Percentiles rank a stretch among this genome's conserved stretches.
Conservation (phyloP, 2,888 invertebrate species). For the Baccha elongata region DNA sequence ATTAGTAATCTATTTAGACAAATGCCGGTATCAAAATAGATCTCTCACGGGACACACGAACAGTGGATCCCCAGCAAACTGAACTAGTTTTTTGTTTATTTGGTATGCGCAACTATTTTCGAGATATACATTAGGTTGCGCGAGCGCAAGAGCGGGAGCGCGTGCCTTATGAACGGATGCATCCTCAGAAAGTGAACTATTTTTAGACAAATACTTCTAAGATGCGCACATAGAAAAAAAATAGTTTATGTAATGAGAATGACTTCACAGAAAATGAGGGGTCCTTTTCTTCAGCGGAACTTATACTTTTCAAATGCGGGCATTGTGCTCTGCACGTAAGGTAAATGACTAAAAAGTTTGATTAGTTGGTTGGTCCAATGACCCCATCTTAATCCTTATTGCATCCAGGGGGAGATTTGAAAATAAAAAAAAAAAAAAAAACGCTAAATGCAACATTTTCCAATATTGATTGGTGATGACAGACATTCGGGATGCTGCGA, state of each 20-base stretch:
- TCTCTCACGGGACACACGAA: constrained; percentile 58
- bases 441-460: constrained; percentile 29
- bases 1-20: constrained; percentile 68
- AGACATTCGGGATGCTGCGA: constrained; percentile 45
- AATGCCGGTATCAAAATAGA: constrained; percentile 70
- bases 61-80: constrained; percentile 72
- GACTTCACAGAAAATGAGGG: constrained; percentile 35
- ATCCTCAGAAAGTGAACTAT: constrained; percentile 63
- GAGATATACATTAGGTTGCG: constrained; percentile 32
- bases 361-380: constrained; percentile 51
- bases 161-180: constrained; percentile 70
- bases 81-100: constrained; percentile 74
- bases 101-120: constrained; percentile 67
- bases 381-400: constrained; percentile 20
- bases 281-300: constrained; percentile 50
- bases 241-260: constrained; percentile 54
- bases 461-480: constrained; percentile 53
- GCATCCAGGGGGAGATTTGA: background rate
- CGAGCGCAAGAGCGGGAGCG: constrained; percentile 41
- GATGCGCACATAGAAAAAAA: constrained; percentile 38
- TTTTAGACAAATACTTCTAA: constrained; percentile 61
- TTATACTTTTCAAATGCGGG: background rate
- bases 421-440: background rate
- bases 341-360: constrained; percentile 43
- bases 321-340: constrained; percentile 14